These are phyloP conservation scores for Arctopsyche grandis DNA, from an alignment of 1,140 invertebrate species.

Conservation along the genomic window DNA sequence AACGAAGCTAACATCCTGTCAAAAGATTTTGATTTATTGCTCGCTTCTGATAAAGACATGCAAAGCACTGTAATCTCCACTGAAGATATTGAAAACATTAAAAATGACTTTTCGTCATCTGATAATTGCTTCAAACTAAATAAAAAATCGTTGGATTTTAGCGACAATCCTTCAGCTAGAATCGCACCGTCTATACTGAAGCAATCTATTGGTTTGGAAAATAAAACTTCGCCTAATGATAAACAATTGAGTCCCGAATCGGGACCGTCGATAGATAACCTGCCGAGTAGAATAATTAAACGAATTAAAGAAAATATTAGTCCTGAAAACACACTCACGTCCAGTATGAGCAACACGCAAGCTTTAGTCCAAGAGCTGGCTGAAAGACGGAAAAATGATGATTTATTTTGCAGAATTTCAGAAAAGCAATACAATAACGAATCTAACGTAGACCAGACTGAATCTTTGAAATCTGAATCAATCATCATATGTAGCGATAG, in stretches of 20 bases:
- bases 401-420: not conserved
- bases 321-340: slow-evolving; percentile 64
- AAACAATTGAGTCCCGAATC: slow-evolving; percentile 59
- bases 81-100: slow-evolving; percentile 2
- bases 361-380: slow-evolving; percentile 59
- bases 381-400: slow-evolving; percentile 55
- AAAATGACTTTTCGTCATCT: not conserved
- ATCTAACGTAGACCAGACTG: not conserved
- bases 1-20: not conserved
- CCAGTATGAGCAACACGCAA: slow-evolving; percentile 61
- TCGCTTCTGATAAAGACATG: not conserved
- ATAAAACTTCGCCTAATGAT: slow-evolving; percentile 56
- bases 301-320: slow-evolving; percentile 66
- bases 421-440: slow-evolving; percentile 7
- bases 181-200: slow-evolving; percentile 40
- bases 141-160: not conserved
- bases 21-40: not conserved
- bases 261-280: slow-evolving; percentile 61
- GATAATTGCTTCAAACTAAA: not conserved
- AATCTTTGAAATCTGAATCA: not conserved
- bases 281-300: slow-evolving; percentile 62
- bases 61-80: not conserved
- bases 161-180: not conserved
- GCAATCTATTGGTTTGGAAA: slow-evolving; percentile 48
- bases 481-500: not conserved